Conservation (phyloP, 2,113 vertebrate species). For the Microcebus murinus region DNA sequence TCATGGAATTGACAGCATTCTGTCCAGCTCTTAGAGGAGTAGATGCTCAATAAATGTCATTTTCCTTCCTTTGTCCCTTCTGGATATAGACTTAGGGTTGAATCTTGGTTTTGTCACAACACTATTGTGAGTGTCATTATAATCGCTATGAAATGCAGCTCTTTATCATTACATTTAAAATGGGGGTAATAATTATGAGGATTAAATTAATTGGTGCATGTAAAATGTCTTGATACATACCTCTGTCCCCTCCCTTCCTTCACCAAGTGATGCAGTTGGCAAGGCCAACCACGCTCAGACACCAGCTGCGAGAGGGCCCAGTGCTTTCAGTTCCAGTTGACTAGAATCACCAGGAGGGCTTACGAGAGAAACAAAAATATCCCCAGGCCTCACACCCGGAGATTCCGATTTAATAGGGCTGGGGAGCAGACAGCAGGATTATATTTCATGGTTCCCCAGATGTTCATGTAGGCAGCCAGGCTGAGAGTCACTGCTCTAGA, state of each 20-base stretch:
- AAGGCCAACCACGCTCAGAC: background rate
- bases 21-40: background rate
- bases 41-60: background rate
- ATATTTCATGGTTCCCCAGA: background rate
- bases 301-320: background rate
- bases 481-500: background rate
- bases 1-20: background rate
- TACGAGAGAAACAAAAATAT: too few species aligned
- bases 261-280: too few species aligned
- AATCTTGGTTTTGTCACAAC: too few species aligned
- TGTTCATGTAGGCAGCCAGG: background rate
- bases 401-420: too few species aligned
- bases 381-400: too few species aligned
- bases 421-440: background rate
- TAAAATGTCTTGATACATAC: background rate
- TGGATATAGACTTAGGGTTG: background rate
- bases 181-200: background rate
- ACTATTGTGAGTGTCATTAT: background rate
- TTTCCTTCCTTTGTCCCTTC: background rate
- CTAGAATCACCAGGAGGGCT: background rate
- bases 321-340: background rate
- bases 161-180: background rate
- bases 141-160: background rate
- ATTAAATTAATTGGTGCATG: conserved; percentile 40
- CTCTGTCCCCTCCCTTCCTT: too few species aligned